Base-by-base conservation (phyloP, 2,888 invertebrate genomes). In the Podotricha telesiphe region DNA sequence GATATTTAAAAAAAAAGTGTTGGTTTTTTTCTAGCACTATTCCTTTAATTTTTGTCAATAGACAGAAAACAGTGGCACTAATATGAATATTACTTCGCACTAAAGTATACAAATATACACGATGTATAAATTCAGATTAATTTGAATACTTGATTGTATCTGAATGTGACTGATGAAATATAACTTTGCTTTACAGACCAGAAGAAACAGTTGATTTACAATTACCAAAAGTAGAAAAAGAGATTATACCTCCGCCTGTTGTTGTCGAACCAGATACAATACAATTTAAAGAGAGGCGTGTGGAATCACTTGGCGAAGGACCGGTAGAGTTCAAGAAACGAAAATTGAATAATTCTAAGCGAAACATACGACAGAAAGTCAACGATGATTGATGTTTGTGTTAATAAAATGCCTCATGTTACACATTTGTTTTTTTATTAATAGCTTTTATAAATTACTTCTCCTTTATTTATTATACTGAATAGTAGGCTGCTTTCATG, bases 241-340 rank as follows among this genome's bases (percentile, higher is more conserved):
- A 85, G 47, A 72, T 87, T 1, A 80, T 86, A 0, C 93, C 94
- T 3, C 88, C 90, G 0, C 93, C 94, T 0, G 83, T 93, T 63
- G 84, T 93, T 50, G 89, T 93, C 69, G 91, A 93, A 0, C 85
- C 90, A 51, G 88, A 88, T 51, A 88, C 85, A 59, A 76, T 89
- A 3, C 91, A 90, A 74, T 96, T 96, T 78, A 94, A 94, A 76
- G 95, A 96, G 78, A 95, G 94, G 80, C 93, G 92, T 0, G 86
- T 95, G 0, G 89, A 93, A 15, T 93, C 93, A 34, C 85, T 95
- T 6, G 93, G 92, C 13, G 89, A 89, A 0, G 94, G 89, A 1
- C 93, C 92, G 20, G 91, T 89, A 2, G 93, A 93, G 69, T 97
- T 97, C 80, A 97, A 96, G 79, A 96, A 95, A 80, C 89, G 96